A percentile compares a stretch with the other conserved stretches of the same genome.
Conservation (phyloP, 2,113 vertebrate species). For the Xenopus borealis region DNA sequence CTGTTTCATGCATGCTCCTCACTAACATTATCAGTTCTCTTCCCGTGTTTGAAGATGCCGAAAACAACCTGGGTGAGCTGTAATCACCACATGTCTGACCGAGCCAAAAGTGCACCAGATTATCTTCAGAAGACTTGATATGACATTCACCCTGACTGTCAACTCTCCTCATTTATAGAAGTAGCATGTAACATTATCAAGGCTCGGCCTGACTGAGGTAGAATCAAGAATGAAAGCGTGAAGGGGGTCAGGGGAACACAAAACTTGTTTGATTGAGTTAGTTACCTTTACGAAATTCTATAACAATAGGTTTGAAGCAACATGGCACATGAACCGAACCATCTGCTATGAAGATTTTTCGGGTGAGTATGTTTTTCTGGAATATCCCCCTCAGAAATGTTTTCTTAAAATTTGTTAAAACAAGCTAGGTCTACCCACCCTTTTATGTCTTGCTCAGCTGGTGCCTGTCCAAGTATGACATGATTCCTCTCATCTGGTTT, state of each 20-base stretch:
- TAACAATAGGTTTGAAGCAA: constrained; percentile 48
- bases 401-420: constrained; percentile 63
- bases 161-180: not conserved
- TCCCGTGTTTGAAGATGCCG: not conserved
- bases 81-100: not conserved
- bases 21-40: not conserved
- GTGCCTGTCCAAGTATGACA: constrained; percentile 67
- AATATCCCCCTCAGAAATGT: constrained; percentile 60
- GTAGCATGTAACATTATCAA: not conserved
- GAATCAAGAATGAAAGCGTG: not conserved
- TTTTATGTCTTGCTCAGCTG: constrained; percentile 59
- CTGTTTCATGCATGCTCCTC: not conserved
- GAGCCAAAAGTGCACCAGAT: accelerated
- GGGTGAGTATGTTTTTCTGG: constrained; percentile 56
- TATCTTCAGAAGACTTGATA: not conserved
- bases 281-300: constrained; percentile 32
- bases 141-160: not conserved
- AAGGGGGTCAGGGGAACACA: not conserved
- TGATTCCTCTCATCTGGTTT: constrained; percentile 61
- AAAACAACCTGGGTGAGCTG: not conserved
- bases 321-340: constrained; percentile 35
- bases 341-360: constrained; percentile 50
- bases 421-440: constrained; percentile 60
- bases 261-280: constrained; percentile 33
- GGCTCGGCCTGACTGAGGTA: not conserved